A percentile compares a stretch with the other conserved stretches of the same genome.
phyloP scores from a whole-genome alignment of 2,888 invertebrate species.

The Agonum fuliginosum region DNA sequence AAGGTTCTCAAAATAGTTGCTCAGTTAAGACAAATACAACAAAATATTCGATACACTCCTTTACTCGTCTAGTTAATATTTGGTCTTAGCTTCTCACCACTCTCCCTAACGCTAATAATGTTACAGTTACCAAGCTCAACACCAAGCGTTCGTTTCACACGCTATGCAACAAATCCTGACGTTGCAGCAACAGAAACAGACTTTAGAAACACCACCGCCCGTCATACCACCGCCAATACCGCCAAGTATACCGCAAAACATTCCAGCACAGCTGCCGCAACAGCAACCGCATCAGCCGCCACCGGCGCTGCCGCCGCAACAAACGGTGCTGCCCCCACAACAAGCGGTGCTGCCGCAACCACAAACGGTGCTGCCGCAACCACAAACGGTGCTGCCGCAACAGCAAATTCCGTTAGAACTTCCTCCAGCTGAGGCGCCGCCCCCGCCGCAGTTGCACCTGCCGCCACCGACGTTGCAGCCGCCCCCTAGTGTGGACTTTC shows the following conservation, averaged over 20 bases:
- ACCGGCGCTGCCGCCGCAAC: not conserved
- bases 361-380: conserved; percentile 64
- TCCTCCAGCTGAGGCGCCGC: conserved; percentile 50
- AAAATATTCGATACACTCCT: no score
- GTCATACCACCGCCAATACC: conserved; percentile 66
- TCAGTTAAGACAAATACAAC: no score
- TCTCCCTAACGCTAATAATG: not conserved
- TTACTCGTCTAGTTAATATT: no score
- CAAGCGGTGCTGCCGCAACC: conserved; percentile 69
- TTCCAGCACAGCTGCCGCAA: conserved; percentile 67
- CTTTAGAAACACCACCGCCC: conserved; percentile 75
- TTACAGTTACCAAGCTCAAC: conserved; percentile 90
- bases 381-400: not conserved
- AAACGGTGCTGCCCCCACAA: conserved; percentile 66
- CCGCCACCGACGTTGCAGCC: not conserved
- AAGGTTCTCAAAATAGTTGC: no score
- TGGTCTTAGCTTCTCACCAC: conserved; percentile 57
- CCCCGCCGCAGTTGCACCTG: conserved; percentile 18
- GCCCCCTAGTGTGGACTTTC: conserved; percentile 61
- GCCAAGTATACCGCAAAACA: conserved; percentile 64
- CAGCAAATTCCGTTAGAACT: not conserved
- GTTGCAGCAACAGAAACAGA: conserved; percentile 85
- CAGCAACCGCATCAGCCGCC: conserved; percentile 64
- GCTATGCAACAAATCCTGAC: conserved; percentile 92
- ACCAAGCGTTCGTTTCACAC: conserved; percentile 95